phyloP scores from a whole-genome alignment of 2,113 vertebrate genomes.

The Crotalus viridis region DNA sequence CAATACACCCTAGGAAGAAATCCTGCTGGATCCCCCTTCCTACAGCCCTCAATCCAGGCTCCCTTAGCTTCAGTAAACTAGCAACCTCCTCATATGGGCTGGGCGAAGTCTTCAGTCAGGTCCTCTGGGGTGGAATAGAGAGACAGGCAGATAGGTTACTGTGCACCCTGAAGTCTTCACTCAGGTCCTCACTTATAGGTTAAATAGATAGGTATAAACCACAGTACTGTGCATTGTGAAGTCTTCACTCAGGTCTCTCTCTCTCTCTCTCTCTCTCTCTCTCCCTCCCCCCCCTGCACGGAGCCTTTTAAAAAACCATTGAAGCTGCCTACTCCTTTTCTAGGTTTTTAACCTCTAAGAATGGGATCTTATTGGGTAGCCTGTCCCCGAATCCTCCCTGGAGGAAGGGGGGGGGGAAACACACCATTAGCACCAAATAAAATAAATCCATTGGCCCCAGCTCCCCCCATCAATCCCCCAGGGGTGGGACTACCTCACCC shows the following conservation, averaged over 20 bases:
- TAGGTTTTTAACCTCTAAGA: background rate
- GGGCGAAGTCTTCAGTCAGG: background rate
- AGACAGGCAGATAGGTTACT: background rate
- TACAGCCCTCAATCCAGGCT: too few species aligned
- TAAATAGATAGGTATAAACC: too few species aligned
- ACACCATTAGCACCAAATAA: background rate
- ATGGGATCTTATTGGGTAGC: background rate
- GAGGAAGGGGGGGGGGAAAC: background rate
- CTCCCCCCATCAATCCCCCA: background rate
- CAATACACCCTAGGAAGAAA: too few species aligned
- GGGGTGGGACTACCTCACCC: background rate
- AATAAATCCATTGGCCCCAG: background rate
- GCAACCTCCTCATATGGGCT: background rate
- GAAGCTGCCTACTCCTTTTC: background rate
- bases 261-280: too few species aligned
- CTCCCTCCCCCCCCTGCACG: accelerated
- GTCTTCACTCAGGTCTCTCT: background rate
- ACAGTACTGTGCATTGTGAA: background rate
- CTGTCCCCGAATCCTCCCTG: background rate
- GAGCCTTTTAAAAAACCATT: background rate
- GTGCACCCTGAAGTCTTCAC: background rate
- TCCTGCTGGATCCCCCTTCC: too few species aligned
- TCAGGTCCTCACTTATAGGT: background rate
- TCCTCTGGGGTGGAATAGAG: too few species aligned
- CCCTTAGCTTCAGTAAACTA: too few species aligned